Percentiles rank a stretch among this genome's conserved stretches.
phyloP scores from a whole-genome alignment of 2,113 vertebrate genomes.

The Enhydra lutris region DNA sequence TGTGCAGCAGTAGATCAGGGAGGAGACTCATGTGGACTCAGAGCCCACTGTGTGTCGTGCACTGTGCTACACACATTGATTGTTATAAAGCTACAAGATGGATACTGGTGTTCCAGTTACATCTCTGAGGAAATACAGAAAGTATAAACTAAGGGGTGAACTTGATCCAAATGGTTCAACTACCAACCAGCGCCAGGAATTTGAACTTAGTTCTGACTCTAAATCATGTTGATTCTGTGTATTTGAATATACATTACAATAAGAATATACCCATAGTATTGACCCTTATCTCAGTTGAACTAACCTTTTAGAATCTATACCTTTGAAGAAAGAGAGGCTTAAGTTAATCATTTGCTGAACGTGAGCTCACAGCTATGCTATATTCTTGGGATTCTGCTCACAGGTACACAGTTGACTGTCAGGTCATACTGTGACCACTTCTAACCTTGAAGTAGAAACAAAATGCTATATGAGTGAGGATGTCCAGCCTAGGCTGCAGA shows the following conservation, averaged over 20 bases:
- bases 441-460: background rate
- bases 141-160: background rate
- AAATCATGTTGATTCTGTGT: background rate
- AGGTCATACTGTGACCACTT: background rate
- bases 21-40: background rate
- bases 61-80: background rate
- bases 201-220: background rate
- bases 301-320: background rate
- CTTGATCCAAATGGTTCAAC: background rate
- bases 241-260: background rate
- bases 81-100: background rate
- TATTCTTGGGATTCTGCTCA: background rate
- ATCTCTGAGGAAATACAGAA: background rate
- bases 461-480: background rate
- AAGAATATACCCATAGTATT: background rate
- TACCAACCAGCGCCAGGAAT: background rate
- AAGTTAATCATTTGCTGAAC: background rate
- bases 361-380: background rate
- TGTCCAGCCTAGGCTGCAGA: background rate
- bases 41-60: background rate
- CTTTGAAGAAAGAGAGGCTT: background rate
- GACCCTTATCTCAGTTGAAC: background rate
- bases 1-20: background rate
- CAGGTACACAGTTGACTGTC: background rate
- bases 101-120: background rate